Percentiles rank a stretch among this genome's conserved stretches.
These are phyloP conservation scores for Acipenser ruthenus DNA, from an alignment of 2,797 vertebrate genomes.

Conservation along the genomic window DNA sequence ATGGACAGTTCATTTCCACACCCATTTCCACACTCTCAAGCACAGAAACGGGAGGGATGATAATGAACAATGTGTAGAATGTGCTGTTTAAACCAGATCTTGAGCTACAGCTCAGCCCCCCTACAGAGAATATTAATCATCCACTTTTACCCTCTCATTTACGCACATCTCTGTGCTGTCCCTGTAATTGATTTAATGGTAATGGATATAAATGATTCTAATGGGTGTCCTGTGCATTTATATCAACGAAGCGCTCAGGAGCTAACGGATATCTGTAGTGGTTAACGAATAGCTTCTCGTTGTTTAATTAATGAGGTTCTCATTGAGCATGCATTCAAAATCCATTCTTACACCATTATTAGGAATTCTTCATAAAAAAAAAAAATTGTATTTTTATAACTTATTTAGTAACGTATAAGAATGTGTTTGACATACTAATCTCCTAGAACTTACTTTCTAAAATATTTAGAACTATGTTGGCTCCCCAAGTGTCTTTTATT, in stretches of 20 bases:
- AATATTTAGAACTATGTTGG: too few relatives aligned
- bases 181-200: slow-evolving; percentile 25
- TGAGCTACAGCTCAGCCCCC: neutral
- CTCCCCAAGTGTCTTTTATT: too few relatives aligned
- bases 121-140: slow-evolving; percentile 26
- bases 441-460: too few relatives aligned
- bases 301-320: slow-evolving; percentile 20
- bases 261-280: slow-evolving; percentile 20
- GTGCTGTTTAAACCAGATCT: neutral
- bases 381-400: too few relatives aligned
- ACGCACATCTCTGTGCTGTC: slow-evolving; percentile 12
- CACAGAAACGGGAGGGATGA: neutral
- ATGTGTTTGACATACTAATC: too few relatives aligned
- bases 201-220: slow-evolving; percentile 23
- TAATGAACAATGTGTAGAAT: neutral
- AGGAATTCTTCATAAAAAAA: too few relatives aligned
- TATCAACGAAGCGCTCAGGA: neutral
- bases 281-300: slow-evolving; percentile 21
- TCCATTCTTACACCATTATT: too few relatives aligned
- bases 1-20: too few relatives aligned
- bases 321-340: too few relatives aligned
- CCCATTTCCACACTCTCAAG: neutral
- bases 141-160: slow-evolving; percentile 16
- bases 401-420: too few relatives aligned
- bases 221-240: slow-evolving; percentile 19